A percentile compares a stretch with the other conserved stretches of the same genome.
Evolutionary conservation across 1,140 invertebrate genomes (phyloP).

Genomic region (Zaprionus inermis): DNA sequence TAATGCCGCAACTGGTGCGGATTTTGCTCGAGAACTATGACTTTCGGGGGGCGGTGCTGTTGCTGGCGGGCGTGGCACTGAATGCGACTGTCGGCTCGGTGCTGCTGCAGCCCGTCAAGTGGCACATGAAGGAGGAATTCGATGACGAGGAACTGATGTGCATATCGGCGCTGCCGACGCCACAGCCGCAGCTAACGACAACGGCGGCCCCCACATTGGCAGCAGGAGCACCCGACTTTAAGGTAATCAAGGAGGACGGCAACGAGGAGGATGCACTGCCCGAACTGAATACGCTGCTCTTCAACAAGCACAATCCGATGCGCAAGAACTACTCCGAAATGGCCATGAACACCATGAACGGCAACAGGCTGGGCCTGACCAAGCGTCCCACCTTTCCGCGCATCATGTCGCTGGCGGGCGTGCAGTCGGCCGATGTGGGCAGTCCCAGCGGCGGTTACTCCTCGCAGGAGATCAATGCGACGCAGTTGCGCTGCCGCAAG

Average conservation of each 20-base stretch:
- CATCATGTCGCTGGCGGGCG: constrained; percentile 80
- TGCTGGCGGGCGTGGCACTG: constrained; percentile 88
- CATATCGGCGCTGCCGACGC: constrained; percentile 78
- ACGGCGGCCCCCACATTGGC: constrained; percentile 18
- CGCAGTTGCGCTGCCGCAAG: constrained; percentile 85
- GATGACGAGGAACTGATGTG: constrained; percentile 86
- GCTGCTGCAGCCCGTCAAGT: constrained; percentile 88
- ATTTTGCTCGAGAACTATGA: constrained; percentile 86
- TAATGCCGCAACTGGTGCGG: constrained; percentile 89
- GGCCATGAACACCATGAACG: constrained; percentile 83
- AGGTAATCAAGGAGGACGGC: constrained; percentile 84
- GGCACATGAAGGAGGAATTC: constrained; percentile 87
- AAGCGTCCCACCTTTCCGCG: constrained; percentile 83
- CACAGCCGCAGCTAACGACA: constrained; percentile 59
- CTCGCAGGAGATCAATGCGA: constrained; percentile 75
- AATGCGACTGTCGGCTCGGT: constrained; percentile 88
- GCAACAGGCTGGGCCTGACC: constrained; percentile 64
- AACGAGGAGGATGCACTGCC: constrained; percentile 84
- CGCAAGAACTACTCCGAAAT: constrained; percentile 83
- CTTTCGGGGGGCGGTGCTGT: constrained; percentile 88
- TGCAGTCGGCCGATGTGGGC: constrained; percentile 66
- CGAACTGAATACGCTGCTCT: constrained; percentile 80
- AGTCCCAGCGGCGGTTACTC: constrained; percentile 59
- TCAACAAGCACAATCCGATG: constrained; percentile 75
- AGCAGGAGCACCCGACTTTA: constrained; percentile 58